Base-by-base conservation (phyloP, 2,797 vertebrate genomes). In the Tauraco hartlaubi region DNA sequence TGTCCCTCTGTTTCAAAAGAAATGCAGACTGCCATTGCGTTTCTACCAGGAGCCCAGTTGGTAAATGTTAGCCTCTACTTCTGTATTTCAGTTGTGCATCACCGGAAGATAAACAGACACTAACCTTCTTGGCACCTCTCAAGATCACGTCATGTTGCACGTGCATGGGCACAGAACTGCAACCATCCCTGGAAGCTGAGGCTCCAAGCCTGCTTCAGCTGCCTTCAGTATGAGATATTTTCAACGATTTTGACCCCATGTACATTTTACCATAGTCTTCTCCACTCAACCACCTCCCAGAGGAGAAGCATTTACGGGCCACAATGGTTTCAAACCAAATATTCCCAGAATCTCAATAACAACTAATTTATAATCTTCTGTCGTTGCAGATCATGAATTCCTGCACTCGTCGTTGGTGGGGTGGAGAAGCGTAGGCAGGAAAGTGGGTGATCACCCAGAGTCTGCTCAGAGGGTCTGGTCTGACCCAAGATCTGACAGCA, bases 361-460 rank as follows among this genome's bases (percentile, higher is more conserved):
- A 88, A 73, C 69, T 75, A 33, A 69, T 73, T 73, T 44, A 39
- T 59, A 78, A 78, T 20, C 35, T 78, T 28, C 35, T 2, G 9
- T 25, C 49, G 15, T 8, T 80, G 48, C 20, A 52, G 63, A 63
- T 69, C 48, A 19, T 0, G 4, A 76, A n/a, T 14, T 67, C 48
- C 78, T 56, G 48, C 31, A 29, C 25, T 72, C 4, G 0, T 4
- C 5, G 15, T 1, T 2, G 23, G 16, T 49, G 37, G 26, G 6
- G 6, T 26, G 61, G n/a, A 54, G 39, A 48, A 90, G 35, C 51
- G 48, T 0, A 29, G 43, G 54, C 37, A 91, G 51, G 51, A 41
- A 58, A 69, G 19, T 3, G 43, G 48, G 15, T 73, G 73, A 75
- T 69, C 62, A 81, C 46, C 52, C 76, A 58, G 54, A 62, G 59